Base-by-base conservation (phyloP, 2,888 invertebrate species). In the Dicyrtoma fusca region DNA sequence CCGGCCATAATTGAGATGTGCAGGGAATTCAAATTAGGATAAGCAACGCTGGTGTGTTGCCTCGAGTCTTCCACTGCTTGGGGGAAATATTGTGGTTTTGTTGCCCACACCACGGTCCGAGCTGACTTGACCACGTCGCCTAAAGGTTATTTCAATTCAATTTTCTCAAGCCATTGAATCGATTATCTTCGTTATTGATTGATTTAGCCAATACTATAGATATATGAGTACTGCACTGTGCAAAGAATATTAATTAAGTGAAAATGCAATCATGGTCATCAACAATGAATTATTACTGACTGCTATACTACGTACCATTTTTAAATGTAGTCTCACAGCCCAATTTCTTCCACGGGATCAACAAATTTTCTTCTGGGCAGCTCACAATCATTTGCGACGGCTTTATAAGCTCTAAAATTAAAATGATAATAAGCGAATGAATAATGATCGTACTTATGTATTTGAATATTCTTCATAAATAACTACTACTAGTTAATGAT, bases 1-100 rank as follows among this genome's bases (percentile, higher is more conserved):
- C 78, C 78, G 11, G 78, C 76, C 75, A 78, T 76, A 5, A 78
- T 74, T 1, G 76, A 75, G 53, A 78, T 68, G 61, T 76, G 74
- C n/a, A 76, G 74, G 10, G 59, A 26, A 44, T 55, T 45, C 19
- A 53, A 55, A 8, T 3, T 19, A 44, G 66, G 63, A 19, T 49
- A 11, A 11, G 4, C 17, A 8, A n/a, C 53, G 0, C 11, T 25
- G 6, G 25, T 51, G 6, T 17, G 8, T 13, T 3, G 8, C 11
- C 49, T 21, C 3, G 57, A 59, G 47, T 63, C 42, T 44, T 63
- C 69, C 1, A 71, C 70, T 21, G 75, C 78, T 11, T 45, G 10
- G 17, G 57, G 11, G 59, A 78, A 75, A 1, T 68, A 49, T 73
- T 78, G 78, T 11, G 78, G 78, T 59, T 78, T 78, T 34, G 8